Percentiles rank a stretch among this genome's conserved stretches.
Evolutionary conservation across 2,888 invertebrate genomes (phyloP).

Genomic region (Macrostomum cliftonense): DNA sequence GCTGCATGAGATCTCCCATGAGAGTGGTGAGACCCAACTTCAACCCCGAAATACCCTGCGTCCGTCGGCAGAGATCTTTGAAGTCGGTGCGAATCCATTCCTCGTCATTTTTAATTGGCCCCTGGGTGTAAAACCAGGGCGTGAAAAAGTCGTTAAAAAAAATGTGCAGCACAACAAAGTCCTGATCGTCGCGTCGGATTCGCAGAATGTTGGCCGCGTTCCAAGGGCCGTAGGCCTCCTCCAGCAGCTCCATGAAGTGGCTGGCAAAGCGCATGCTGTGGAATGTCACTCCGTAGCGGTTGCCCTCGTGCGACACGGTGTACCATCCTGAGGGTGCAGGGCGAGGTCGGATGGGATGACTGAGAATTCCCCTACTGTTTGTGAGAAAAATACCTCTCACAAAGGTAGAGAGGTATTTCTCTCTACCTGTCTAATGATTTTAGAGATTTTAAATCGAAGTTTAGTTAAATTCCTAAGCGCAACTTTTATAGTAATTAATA

Average conservation of each 20-base stretch:
- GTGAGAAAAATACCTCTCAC: no score
- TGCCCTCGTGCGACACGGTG: conserved; percentile 9
- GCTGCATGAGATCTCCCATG: no score
- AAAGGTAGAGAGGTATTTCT: no score
- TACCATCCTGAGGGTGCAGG: conserved; percentile 4
- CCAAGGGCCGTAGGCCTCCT: conserved; percentile 9
- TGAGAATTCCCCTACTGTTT: no score
- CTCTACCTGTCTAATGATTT: no score
- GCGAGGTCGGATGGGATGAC: no score
- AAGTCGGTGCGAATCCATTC: conserved; percentile 10
- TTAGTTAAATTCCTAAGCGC: no score
- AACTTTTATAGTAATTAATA: no score
- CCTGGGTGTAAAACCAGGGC: conserved; percentile 10
- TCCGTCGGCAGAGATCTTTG: conserved; percentile 7
- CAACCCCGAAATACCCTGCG: no score
- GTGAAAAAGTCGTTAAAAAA: conserved; percentile 11
- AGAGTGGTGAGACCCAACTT: no score
- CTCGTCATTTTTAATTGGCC: conserved; percentile 11
- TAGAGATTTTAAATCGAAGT: no score
- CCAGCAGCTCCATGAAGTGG: conserved; percentile 7
- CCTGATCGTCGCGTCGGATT: conserved; percentile 9
- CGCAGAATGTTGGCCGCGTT: conserved; percentile 9
- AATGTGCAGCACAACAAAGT: conserved; percentile 9
- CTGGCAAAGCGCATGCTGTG: conserved; percentile 8
- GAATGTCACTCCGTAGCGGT: conserved; percentile 10